Percentiles rank a stretch among this genome's conserved stretches.
Evolutionary conservation across 1,140 invertebrate species (phyloP).

Genomic region (Phymorhynchus buccinoides): DNA sequence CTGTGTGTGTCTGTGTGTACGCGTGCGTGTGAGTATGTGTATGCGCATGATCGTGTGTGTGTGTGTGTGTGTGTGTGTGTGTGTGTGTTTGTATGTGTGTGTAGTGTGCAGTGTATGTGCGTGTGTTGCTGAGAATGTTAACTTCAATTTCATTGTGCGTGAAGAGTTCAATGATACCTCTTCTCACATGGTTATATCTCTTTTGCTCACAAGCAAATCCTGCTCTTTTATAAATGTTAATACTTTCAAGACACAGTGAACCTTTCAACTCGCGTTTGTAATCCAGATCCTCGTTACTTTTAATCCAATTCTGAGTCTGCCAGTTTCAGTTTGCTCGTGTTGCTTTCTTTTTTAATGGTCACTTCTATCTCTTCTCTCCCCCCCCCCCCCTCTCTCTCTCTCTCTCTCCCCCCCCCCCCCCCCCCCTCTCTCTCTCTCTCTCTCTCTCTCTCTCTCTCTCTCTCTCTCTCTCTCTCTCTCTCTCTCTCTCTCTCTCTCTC

Average conservation of each 20-base stretch:
- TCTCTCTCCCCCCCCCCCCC: neutral
- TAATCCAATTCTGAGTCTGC: no score
- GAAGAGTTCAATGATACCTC: no score
- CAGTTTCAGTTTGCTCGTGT: no score
- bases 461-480: neutral
- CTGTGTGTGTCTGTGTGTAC: neutral
- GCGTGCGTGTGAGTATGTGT: neutral
- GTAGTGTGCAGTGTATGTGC: neutral
- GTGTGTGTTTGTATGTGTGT: constrained; percentile 2
- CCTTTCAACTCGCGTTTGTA: no score
- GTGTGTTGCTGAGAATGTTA: neutral
- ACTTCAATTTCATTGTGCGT: no score
- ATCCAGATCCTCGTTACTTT: no score
- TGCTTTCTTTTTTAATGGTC: no score
- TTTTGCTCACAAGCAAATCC: no score
- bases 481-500: neutral
- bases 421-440: neutral
- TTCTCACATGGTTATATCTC: no score
- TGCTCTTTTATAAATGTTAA: no score
- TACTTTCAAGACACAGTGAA: no score
- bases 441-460: neutral
- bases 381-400: neutral
- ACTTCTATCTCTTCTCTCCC: no score
- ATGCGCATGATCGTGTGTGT: neutral
- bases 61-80: neutral